These are phyloP conservation scores for Agrenia bidenticulata DNA, from an alignment of 2,888 invertebrate genomes.

Conservation along the genomic window DNA sequence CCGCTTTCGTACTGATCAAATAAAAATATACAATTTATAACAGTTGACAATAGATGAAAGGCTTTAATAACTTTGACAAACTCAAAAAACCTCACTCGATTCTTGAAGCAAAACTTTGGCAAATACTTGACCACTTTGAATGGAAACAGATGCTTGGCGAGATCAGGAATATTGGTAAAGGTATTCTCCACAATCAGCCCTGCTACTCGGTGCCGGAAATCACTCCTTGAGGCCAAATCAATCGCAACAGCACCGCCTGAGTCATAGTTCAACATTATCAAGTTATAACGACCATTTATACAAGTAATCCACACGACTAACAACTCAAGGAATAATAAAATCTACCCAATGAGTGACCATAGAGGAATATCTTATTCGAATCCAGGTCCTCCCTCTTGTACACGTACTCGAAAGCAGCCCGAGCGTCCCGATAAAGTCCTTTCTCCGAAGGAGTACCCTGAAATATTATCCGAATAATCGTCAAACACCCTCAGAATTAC, in stretches of 20 bases:
- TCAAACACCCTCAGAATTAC: no score
- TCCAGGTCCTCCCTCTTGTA: conserved; percentile 78
- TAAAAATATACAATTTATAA: not conserved
- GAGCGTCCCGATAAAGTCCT: conserved; percentile 82
- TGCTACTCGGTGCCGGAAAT: conserved; percentile 76
- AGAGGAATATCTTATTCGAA: conserved; percentile 77
- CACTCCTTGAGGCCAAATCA: conserved; percentile 73
- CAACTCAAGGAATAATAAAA: no score
- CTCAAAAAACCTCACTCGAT: conserved; percentile 55
- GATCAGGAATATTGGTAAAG: conserved; percentile 89
- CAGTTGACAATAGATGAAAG: not conserved
- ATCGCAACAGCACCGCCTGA: conserved; percentile 87
- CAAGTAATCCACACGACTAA: no score
- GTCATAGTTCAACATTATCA: no score
- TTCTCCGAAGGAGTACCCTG: conserved; percentile 77
- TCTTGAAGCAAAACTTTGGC: conserved; percentile 82
- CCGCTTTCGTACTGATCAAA: conserved; percentile 16
- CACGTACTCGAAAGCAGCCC: conserved; percentile 81
- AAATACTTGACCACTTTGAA: conserved; percentile 71
- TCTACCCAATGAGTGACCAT: conserved; percentile 80
- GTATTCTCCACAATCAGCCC: conserved; percentile 90
- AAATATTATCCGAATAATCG: no score
- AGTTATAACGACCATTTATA: no score
- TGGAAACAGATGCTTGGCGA: conserved; percentile 79
- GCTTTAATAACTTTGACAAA: conserved; percentile 64